A percentile compares a stretch with the other conserved stretches of the same genome.
Conservation (phyloP, 2,888 invertebrate species). For the Plebejus anna region DNA sequence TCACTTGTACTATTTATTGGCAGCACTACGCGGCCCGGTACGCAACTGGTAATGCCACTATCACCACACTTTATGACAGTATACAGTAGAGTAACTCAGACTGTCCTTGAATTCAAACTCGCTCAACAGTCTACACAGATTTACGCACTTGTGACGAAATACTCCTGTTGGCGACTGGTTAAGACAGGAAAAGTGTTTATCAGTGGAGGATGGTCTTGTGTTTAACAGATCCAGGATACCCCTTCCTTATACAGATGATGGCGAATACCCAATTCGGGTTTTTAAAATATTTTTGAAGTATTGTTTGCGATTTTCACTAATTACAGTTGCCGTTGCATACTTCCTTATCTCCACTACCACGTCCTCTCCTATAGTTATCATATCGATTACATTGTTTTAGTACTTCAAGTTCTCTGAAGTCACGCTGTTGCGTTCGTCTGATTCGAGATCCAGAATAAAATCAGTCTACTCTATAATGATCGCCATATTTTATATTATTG, state of each 20-base stretch:
- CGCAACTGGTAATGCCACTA: slow-evolving; percentile 39
- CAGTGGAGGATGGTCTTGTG: no score
- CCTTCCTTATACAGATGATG: no score
- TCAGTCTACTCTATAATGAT: not conserved
- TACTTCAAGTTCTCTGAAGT: no score
- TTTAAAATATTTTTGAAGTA: not conserved
- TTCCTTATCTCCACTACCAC: no score
- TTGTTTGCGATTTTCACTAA: no score
- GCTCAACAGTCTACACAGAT: not conserved
- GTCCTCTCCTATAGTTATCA: no score
- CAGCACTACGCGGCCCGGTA: slow-evolving; percentile 24
- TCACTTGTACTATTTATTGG: slow-evolving; percentile 40
- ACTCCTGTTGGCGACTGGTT: not conserved
- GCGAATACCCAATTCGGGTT: not conserved
- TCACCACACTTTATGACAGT: not conserved
- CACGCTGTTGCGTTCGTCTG: not conserved
- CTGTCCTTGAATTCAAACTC: not conserved
- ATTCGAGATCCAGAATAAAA: not conserved
- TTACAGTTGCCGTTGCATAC: no score
- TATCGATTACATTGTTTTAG: no score
- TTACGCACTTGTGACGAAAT: not conserved
- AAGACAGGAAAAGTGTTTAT: no score
- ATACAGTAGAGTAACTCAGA: not conserved
- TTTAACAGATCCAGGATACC: no score
- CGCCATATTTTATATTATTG: not conserved